These are phyloP conservation scores for Tamandua tetradactyla DNA, from an alignment of 2,797 vertebrate genomes.

Conservation along the genomic window DNA sequence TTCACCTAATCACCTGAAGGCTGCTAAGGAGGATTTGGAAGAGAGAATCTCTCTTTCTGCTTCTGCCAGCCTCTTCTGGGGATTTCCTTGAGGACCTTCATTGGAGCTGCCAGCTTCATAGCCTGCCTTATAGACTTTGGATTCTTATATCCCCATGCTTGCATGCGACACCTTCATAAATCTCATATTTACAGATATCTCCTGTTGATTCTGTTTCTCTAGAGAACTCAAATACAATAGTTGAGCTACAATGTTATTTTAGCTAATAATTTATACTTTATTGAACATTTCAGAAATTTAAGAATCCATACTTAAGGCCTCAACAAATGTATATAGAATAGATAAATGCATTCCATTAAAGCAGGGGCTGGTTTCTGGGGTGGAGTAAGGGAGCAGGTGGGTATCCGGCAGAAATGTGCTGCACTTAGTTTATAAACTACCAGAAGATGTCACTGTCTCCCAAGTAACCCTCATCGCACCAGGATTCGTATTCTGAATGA, in stretches of 20 bases:
- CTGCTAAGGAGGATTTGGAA: no score
- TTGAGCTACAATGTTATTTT: background rate
- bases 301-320: background rate
- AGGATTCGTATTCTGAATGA: background rate
- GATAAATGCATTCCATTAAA: conserved; percentile 35
- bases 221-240: background rate
- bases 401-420: background rate
- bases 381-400: no score
- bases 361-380: background rate
- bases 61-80: no score
- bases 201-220: no score
- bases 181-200: no score
- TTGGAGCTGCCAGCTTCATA: no score
- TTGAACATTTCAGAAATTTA: conserved; percentile 12
- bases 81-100: no score
- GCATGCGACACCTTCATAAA: no score
- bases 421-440: conserved; percentile 49
- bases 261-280: background rate
- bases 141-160: no score
- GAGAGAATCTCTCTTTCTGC: no score
- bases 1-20: no score
- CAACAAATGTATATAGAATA: background rate
- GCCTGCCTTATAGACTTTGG: no score
- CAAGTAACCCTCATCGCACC: conserved; percentile 40
- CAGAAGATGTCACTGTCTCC: conserved; percentile 85